phyloP scores from a whole-genome alignment of 2,113 vertebrate genomes.

The Xiphophorus couchianus region DNA sequence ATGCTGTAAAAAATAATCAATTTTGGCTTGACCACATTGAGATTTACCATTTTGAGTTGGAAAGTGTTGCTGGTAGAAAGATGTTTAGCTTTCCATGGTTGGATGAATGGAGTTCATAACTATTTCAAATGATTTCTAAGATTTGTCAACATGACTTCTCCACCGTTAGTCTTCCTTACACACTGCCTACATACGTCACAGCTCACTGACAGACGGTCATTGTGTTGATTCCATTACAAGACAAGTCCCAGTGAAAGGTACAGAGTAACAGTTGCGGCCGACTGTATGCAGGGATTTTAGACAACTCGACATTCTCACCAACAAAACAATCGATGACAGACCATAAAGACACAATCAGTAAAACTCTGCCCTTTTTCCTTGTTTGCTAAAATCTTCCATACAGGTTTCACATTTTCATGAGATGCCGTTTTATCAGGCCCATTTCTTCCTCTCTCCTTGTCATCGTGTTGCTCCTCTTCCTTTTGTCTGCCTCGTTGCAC shows the following conservation, averaged over 20 bases:
- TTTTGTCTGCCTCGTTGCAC: slow-evolving; percentile 7
- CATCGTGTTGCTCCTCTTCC: not conserved
- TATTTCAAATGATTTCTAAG: slow-evolving; percentile 8
- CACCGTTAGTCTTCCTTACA: slow-evolving; percentile 15
- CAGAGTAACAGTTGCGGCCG: not conserved
- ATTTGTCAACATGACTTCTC: slow-evolving; percentile 12
- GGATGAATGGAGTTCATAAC: too few relatives aligned
- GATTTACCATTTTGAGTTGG: too few relatives aligned
- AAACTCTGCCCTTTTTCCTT: not conserved
- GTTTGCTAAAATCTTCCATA: not conserved
- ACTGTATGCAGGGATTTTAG: too few relatives aligned
- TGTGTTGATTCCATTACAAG: slow-evolving; percentile 16
- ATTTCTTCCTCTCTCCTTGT: not conserved
- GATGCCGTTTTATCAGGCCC: not conserved
- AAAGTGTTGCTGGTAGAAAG: too few relatives aligned
- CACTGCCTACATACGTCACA: not conserved
- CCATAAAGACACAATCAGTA: too few relatives aligned
- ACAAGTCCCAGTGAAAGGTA: slow-evolving; percentile 4
- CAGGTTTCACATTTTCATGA: not conserved
- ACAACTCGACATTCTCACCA: too few relatives aligned
- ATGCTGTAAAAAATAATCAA: too few relatives aligned
- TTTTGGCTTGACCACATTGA: too few relatives aligned
- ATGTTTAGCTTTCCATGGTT: too few relatives aligned
- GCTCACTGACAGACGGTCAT: slow-evolving; percentile 34
- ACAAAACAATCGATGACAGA: too few relatives aligned